Percentiles rank a stretch among this genome's conserved stretches.
Evolutionary conservation across 1,140 invertebrate species (phyloP).

Genomic region (Sitodiplosis mosellana): DNA sequence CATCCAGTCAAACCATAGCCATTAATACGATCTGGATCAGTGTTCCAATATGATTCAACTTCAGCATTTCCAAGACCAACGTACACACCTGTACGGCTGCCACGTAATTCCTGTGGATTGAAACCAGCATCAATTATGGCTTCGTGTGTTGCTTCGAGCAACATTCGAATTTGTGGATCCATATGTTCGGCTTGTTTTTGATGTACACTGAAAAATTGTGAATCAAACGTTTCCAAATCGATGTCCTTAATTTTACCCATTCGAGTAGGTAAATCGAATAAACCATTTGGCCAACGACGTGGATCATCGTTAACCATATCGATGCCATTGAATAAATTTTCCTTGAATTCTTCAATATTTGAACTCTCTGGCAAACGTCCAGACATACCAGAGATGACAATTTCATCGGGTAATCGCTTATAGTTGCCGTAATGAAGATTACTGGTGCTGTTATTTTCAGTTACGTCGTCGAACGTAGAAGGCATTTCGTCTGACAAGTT

Average conservation of each 20-base stretch:
- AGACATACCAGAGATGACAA: constrained; percentile 78
- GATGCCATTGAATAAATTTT: constrained; percentile 64
- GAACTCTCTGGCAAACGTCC: constrained; percentile 77
- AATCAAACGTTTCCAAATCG: constrained; percentile 71
- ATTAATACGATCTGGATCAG: constrained; percentile 54
- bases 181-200: constrained; percentile 85
- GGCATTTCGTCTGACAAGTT: constrained; percentile 18
- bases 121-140: constrained; percentile 84
- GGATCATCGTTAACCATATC: constrained; percentile 81
- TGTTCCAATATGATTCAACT: constrained; percentile 62
- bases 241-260: constrained; percentile 85
- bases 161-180: constrained; percentile 84
- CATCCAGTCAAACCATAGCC: constrained; percentile 89
- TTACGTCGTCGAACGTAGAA: constrained; percentile 22
- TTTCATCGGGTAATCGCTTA: constrained; percentile 37
- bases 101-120: constrained; percentile 59
- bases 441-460: constrained; percentile 15
- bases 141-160: constrained; percentile 88
- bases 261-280: constrained; percentile 66
- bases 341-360: constrained; percentile 73
- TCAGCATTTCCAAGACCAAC: constrained; percentile 76
- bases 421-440: constrained; percentile 18
- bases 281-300: constrained; percentile 52
- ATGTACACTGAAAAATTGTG: constrained; percentile 85
- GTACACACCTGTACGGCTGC: constrained; percentile 77